phyloP scores from a whole-genome alignment of 2,888 invertebrate genomes.

The Drosophila tanythrix region DNA sequence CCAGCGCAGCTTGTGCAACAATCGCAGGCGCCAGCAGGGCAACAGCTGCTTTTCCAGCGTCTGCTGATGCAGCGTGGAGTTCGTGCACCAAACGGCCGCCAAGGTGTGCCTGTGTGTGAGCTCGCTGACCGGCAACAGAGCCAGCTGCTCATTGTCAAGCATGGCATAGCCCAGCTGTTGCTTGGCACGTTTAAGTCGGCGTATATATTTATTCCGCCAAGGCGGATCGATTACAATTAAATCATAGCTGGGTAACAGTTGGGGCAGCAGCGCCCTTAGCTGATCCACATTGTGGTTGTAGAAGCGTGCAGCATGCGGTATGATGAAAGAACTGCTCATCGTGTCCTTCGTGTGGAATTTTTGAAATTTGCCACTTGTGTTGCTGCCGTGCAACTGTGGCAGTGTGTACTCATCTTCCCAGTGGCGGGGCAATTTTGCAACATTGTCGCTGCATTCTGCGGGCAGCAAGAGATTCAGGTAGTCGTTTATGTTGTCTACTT shows the following conservation, averaged over 20 bases:
- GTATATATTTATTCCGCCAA: slow-evolving; percentile 97
- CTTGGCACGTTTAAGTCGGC: slow-evolving; percentile 89
- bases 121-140: slow-evolving; percentile 89
- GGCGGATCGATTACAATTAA: slow-evolving; percentile 96
- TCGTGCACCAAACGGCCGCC: slow-evolving; percentile 96
- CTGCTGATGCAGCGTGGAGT: slow-evolving; percentile 89
- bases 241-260: slow-evolving; percentile 88
- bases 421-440: slow-evolving; percentile 46
- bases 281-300: slow-evolving; percentile 88
- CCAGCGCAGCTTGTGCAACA: slow-evolving; percentile 94
- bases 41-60: slow-evolving; percentile 90
- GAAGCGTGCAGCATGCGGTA: slow-evolving; percentile 89
- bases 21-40: slow-evolving; percentile 90
- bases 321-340: slow-evolving; percentile 84
- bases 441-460: background rate
- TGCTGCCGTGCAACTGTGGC: slow-evolving; percentile 87
- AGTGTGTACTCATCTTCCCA: slow-evolving; percentile 79
- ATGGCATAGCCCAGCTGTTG: slow-evolving; percentile 88
- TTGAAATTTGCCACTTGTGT: slow-evolving; percentile 86
- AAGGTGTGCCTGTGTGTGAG: slow-evolving; percentile 88
- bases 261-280: slow-evolving; percentile 86
- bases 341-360: slow-evolving; percentile 84
- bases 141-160: slow-evolving; percentile 91
- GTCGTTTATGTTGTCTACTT: slow-evolving; percentile 20
- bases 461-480: slow-evolving; percentile 54